These are phyloP conservation scores for Hydrotaea diabolus DNA, from an alignment of 2,888 invertebrate genomes.

Conservation along the genomic window DNA sequence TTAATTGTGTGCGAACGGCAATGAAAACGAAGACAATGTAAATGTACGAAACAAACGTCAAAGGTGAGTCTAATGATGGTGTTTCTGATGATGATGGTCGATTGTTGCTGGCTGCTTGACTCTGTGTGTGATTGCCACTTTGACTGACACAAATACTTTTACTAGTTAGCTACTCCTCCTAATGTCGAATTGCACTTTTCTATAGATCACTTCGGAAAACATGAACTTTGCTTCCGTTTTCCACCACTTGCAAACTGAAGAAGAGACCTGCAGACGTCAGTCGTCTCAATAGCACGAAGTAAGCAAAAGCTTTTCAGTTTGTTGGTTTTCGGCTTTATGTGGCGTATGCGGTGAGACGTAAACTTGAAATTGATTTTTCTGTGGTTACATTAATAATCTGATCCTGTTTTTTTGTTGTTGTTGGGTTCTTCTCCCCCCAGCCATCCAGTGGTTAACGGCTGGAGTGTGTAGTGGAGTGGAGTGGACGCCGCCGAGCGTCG, in stretches of 20 bases:
- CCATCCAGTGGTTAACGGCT: slow-evolving; percentile 22
- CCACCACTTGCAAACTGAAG: background rate
- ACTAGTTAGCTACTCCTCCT: slow-evolving; percentile 26
- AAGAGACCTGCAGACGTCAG: background rate
- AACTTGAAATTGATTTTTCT: slow-evolving; percentile 65
- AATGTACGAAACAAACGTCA: slow-evolving; percentile 45
- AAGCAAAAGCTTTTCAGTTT: background rate
- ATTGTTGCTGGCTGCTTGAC: background rate
- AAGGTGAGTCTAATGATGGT: slow-evolving; percentile 39
- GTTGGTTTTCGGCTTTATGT: slow-evolving; percentile 19
- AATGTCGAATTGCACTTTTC: slow-evolving; percentile 33
- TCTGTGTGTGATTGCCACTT: slow-evolving; percentile 1
- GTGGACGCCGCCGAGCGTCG: background rate
- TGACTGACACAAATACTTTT: slow-evolving; percentile 43
- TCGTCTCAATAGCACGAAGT: background rate
- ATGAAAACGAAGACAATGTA: slow-evolving; percentile 39
- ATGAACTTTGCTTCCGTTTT: slow-evolving; percentile 29
- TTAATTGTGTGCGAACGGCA: slow-evolving; percentile 40
- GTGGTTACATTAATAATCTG: slow-evolving; percentile 61
- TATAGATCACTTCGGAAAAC: slow-evolving; percentile 35
- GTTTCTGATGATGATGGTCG: slow-evolving; percentile 27
- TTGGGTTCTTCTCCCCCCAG: slow-evolving; percentile 5
- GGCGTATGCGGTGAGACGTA: slow-evolving; percentile 45
- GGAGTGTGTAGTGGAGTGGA: slow-evolving; percentile 2
- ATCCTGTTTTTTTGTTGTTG: slow-evolving; percentile 58